Percentiles rank a stretch among this genome's conserved stretches.
Evolutionary conservation across 2,888 invertebrate species (phyloP).

Genomic region (Drosophila nr. fundita): DNA sequence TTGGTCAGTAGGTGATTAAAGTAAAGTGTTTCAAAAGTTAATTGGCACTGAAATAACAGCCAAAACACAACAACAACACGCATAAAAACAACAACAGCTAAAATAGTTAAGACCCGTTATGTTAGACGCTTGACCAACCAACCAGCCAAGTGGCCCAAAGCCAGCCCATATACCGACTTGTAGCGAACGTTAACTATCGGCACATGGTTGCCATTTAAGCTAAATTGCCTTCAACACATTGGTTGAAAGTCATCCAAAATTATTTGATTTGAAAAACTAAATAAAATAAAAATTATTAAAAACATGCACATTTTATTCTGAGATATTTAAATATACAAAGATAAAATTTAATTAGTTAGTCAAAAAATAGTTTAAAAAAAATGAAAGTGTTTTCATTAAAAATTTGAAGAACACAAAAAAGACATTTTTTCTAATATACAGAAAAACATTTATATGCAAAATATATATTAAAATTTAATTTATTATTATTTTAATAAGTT

Average conservation of each 20-base stretch:
- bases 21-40: constrained; percentile 77
- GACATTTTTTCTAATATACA: too few species aligned
- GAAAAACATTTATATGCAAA: neutral
- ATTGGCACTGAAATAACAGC: constrained; percentile 61
- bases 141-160: constrained; percentile 46
- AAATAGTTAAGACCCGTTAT: constrained; percentile 66
- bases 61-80: constrained; percentile 21
- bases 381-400: neutral
- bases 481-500: neutral
- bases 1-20: constrained; percentile 71
- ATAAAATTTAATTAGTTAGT: neutral
- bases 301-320: neutral
- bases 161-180: constrained; percentile 44
- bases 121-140: constrained; percentile 66
- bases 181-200: constrained; percentile 53
- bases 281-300: neutral
- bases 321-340: neutral
- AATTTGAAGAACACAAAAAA: neutral
- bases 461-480: neutral
- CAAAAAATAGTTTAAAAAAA: neutral
- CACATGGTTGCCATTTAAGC: constrained; percentile 45
- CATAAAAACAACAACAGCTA: constrained; percentile 3
- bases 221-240: constrained; percentile 59
- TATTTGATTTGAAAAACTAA: neutral
- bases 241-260: constrained; percentile 14